Base-by-base conservation (phyloP, 2,888 invertebrate species). In the Nomada ruficornis region DNA sequence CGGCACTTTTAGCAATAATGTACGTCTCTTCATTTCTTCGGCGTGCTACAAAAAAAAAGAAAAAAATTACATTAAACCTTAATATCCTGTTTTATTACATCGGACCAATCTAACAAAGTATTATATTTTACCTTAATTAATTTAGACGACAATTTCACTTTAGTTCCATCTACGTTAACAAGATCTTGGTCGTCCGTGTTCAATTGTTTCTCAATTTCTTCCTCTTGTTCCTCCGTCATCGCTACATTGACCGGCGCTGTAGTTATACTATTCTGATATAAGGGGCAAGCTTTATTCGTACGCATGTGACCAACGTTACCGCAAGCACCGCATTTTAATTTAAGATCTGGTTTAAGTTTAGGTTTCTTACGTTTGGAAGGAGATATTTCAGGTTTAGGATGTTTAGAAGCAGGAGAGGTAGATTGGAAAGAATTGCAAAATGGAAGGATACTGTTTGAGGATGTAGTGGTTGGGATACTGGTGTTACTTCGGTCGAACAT, bases 211-310 rank as follows among this genome's bases (percentile, higher is more conserved):
- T 97, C 97, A 78, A 97, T 96, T 88, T 97, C 97, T 89, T 97
- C 97, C 90, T 97, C 97, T 90, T 98, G 96, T 89, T 98, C 97
- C 89, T 98, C 98, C 0, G 96, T 97, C 94, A 96, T 95, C 0
- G 96, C 96, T 2, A 96, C 96, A 89, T 96, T 96, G 57, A 97
- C 95, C 0, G 96, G 95, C 15, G 96, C 95, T 5, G 95, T 93
- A 7, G 86, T 86, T 20, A 89, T 82, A n/a, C 86, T 94, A 77
- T 96, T 96, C 80, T 97, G 97, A 94, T 99, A 99, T 68, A 98
- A 94, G 0, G 99, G 99, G 94, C 99, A 99, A 15, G 99, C 98
- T 93, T 99, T 99, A 94, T 99, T 99, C 0, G 99, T 99, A 73
- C 99, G 94, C 96, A 96, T 96, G 90, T 96, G 96, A 0, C 96